These are phyloP conservation scores for Meloidogyne hapla DNA, from an alignment of 1,140 invertebrate species.

Conservation along the genomic window DNA sequence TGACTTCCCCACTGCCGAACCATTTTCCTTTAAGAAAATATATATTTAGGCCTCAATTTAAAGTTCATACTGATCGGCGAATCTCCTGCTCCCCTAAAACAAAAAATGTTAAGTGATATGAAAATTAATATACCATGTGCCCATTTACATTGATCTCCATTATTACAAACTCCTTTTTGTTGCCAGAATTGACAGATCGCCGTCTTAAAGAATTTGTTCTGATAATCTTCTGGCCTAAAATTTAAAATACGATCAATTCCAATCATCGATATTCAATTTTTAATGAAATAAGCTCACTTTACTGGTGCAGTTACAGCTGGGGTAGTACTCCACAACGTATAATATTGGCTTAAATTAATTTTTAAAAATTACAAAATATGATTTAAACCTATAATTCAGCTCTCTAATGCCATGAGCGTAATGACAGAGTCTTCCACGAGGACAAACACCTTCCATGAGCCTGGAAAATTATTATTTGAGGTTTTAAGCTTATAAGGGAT, in stretches of 20 bases:
- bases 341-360: neutral
- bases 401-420: conserved; percentile 26
- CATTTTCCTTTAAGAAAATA: neutral
- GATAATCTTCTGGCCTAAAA: conserved; percentile 17
- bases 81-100: neutral
- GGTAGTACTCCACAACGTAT: neutral
- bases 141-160: conserved; percentile 23
- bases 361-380: neutral
- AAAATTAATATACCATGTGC: neutral
- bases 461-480: neutral
- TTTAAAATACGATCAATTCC: neutral
- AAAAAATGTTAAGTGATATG: neutral
- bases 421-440: conserved; percentile 25
- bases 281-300: neutral
- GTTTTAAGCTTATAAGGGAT: too few species aligned
- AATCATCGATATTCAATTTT: too few species aligned
- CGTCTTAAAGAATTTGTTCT: conserved; percentile 16
- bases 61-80: conserved; percentile 10
- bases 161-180: conserved; percentile 24
- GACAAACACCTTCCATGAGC: conserved; percentile 25
- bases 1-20: neutral
- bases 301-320: neutral
- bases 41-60: neutral
- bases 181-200: conserved; percentile 25
- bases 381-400: conserved; percentile 18